Conservation (phyloP, 2,888 invertebrate genomes). For the Halocaridina rubra region DNA sequence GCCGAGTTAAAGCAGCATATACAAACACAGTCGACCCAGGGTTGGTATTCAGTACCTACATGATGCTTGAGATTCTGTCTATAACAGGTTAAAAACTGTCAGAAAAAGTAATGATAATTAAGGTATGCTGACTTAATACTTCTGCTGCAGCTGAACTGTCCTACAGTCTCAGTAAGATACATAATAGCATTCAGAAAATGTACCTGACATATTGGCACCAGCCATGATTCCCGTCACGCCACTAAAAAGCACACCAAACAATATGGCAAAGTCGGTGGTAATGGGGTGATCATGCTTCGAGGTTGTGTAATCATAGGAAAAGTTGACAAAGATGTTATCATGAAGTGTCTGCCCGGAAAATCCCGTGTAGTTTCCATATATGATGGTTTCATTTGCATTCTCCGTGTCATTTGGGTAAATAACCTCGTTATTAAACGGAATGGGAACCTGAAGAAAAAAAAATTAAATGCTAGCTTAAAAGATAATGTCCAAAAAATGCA, state of each 20-base stretch:
- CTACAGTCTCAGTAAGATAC: too few relatives aligned
- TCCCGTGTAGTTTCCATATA: conserved; percentile 83
- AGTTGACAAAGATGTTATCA: conserved; percentile 82
- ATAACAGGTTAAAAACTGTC: too few relatives aligned
- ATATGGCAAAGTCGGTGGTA: conserved; percentile 86
- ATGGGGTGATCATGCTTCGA: conserved; percentile 77
- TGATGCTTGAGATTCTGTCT: too few relatives aligned
- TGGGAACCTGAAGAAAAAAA: conserved; percentile 74
- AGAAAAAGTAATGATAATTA: too few relatives aligned
- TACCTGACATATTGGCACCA: conserved; percentile 94
- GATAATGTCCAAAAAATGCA: too few relatives aligned
- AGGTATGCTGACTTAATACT: too few relatives aligned
- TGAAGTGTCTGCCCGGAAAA: conserved; percentile 78
- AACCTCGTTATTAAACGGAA: conserved; percentile 78
- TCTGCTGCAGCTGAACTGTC: too few relatives aligned
- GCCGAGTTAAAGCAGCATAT: too few relatives aligned
- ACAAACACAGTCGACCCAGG: too few relatives aligned
- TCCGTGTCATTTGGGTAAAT: background rate
- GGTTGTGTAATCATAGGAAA: conserved; percentile 82
- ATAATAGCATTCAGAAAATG: too few relatives aligned
- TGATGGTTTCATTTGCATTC: conserved; percentile 56
- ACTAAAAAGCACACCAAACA: conserved; percentile 97
- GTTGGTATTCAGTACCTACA: too few relatives aligned
- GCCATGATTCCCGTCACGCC: conserved; percentile 99
- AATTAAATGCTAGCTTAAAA: too few relatives aligned